phyloP scores from a whole-genome alignment of 2,797 vertebrate genomes.

The Tokudaia tokunoshimensis region DNA sequence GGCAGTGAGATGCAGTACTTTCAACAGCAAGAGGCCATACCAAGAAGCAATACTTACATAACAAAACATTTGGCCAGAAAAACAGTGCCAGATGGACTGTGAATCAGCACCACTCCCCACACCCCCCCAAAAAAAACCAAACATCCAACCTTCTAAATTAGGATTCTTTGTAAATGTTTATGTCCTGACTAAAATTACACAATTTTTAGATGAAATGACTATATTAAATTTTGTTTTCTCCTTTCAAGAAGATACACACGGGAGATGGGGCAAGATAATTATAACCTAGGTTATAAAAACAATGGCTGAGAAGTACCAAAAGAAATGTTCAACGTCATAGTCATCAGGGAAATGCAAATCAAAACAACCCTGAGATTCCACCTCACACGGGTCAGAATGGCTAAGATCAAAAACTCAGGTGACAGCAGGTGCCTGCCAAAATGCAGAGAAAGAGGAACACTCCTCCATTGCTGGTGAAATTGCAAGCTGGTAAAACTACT shows the following conservation, averaged over 20 bases:
- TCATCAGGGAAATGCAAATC: no score
- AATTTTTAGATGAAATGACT: conserved; percentile 41
- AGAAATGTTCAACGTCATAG: no score
- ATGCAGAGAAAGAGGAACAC: no score
- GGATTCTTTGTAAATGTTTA: conserved; percentile 36
- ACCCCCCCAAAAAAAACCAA: background rate
- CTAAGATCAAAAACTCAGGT: no score
- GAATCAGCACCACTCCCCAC: conserved; percentile 14
- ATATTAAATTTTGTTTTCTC: background rate
- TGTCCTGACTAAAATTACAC: background rate
- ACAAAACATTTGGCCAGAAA: conserved; percentile 72
- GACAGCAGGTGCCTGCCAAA: no score
- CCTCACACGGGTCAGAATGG: no score
- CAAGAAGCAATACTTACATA: conserved; percentile 56
- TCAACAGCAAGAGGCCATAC: conserved; percentile 21
- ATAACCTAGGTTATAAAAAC: background rate
- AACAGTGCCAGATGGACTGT: conserved; percentile 69
- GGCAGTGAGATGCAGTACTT: conserved; percentile 10
- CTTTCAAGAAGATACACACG: background rate
- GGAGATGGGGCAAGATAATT: background rate
- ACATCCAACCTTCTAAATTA: background rate
- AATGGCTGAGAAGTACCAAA: background rate
- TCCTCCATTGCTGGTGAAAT: no score
- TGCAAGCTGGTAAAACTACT: no score
- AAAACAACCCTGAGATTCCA: no score